Conservation (phyloP, 1,140 invertebrate genomes). For the Lordiphosa stackelbergi region DNA sequence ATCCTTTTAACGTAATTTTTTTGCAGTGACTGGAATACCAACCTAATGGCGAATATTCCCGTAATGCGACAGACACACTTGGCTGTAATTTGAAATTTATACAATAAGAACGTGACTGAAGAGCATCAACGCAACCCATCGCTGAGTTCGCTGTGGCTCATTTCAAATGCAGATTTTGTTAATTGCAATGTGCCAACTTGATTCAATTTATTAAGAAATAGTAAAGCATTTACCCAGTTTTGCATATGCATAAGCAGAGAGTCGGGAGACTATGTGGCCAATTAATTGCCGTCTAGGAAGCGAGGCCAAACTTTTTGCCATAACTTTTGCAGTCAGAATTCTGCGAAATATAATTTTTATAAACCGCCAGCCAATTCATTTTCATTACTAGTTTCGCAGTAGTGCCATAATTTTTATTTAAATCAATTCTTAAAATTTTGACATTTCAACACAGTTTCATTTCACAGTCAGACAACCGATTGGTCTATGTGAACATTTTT, state of each 20-base stretch:
- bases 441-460: background rate
- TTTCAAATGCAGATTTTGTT: slow-evolving; percentile 51
- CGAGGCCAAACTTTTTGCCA: slow-evolving; percentile 23
- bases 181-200: slow-evolving; percentile 43
- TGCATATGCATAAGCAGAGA: slow-evolving; percentile 22
- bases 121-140: background rate
- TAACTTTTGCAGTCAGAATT: slow-evolving; percentile 6
- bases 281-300: slow-evolving; percentile 37
- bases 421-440: slow-evolving; percentile 4
- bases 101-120: slow-evolving; percentile 10
- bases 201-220: slow-evolving; percentile 44
- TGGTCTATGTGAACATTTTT: background rate
- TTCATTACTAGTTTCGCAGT: slow-evolving; percentile 5
- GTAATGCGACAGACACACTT: background rate
- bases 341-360: background rate
- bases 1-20: no score
- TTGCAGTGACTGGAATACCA: no score
- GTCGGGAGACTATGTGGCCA: slow-evolving; percentile 22
- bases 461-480: background rate
- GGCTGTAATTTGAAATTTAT: slow-evolving; percentile 35
- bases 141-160: slow-evolving; percentile 7
- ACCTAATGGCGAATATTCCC: no score
- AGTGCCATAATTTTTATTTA: background rate
- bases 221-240: slow-evolving; percentile 19
- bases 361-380: slow-evolving; percentile 5